Evolutionary conservation across 1,140 invertebrate genomes (phyloP), one percentile per base, ranked within the genome.

Genomic region (Sitophilus oryzae): DNA sequence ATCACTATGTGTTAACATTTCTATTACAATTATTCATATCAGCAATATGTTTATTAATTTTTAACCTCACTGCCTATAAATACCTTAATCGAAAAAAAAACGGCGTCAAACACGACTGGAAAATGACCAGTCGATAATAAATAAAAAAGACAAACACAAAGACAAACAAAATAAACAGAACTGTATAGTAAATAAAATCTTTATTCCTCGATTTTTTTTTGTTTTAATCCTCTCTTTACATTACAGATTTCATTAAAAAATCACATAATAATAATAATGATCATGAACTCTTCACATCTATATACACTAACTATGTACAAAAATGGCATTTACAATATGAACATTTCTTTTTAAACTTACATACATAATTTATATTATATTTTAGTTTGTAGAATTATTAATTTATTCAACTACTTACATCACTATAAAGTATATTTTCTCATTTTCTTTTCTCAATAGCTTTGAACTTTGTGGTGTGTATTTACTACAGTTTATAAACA

Each of bases 301-400:
- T 66, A 63, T 61, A 68, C 64, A n/a, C n/a, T n/a, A 68, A 62
- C 46, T 68, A 68, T 68, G 48, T 67, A 67, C 65, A 67, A n/a
- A n/a, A n/a, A n/a, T n/a, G 25, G 25, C 38, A 52, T 23, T 46
- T 46, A 46, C 19, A 46, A 22, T 46, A 22, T 30, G 5, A 30
- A 30, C 25, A 30, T 30, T 30, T 30, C n/a, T n/a, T n/a, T n/a
- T n/a, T n/a, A n/a, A n/a, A n/a, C n/a, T n/a, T n/a, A n/a, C n/a
- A n/a, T n/a, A n/a, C n/a, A n/a, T n/a, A n/a, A n/a, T n/a, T n/a
- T n/a, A n/a, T n/a, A n/a, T n/a, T 30, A 30, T 11, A 5, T 30
- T 11, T 11, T 30, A 30, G 11, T 30, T 30, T 30, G 25, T 30
- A 30, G 25, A 30, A 30, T 6, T 30, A 11, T 30, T 5, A 30